Base-by-base conservation (phyloP, 2,888 invertebrate species). In the Crossocerus cetratus region DNA sequence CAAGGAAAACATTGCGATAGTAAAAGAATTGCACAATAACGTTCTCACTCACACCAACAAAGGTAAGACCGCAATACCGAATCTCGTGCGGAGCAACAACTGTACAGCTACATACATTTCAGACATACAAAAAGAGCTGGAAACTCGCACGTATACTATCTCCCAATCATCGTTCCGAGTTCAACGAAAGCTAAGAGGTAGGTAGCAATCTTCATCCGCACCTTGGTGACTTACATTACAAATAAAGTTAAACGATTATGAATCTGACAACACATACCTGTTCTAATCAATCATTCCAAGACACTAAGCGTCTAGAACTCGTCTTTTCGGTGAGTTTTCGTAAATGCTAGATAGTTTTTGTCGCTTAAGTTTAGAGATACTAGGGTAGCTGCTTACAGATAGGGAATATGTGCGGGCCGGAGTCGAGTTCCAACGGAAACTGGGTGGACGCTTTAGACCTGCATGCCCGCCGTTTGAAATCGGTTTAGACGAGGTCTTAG, bases 91-190 rank as follows among this genome's bases (percentile, higher is more conserved):
- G 20, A 8, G n/a, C 44, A 4, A 22, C 23, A 57, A 56, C 43
- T 62, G 64, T 67, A 43, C 21, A 32, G 18, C 44, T 8, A 8
- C n/a, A n/a, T 53, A n/a, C 45, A 22, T 89, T 90, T 64, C 88
- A 94, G 94, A 92, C 65, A 89, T 93, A 84, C 93, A 93, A 89
- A 91, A 92, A 76, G 93, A 94, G 87, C 87, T 94, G 87, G 94
- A 94, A 77, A 90, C 90, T 42, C 91, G 92, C 77, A 92, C 92
- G 80, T 91, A 91, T 76, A 90, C 91, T 55, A 92, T 93, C 73
- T 91, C 92, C 83, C 92, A 91, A 63, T 89, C 91, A 2, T 93
- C 93, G 5, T 89, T 91, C 72, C 91, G 91, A 86, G 89, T 93
- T 75, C 91, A 92, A 84, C 91, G 90, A 62, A 93, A 92, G 83